These are phyloP conservation scores for Lophura swinhoii DNA, from an alignment of 2,797 vertebrate species.

Conservation along the genomic window DNA sequence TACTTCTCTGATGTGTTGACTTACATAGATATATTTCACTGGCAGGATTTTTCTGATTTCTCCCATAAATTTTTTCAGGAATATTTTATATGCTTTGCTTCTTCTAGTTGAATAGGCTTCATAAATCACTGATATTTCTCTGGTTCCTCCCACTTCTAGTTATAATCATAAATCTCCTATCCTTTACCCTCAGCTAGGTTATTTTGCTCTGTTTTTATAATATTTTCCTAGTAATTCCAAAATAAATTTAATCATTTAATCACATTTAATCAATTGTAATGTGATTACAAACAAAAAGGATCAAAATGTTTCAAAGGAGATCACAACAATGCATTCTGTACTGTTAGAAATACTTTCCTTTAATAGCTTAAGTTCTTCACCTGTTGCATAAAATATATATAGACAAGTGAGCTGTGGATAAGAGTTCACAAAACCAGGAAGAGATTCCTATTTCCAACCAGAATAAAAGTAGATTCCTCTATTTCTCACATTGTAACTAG, in stretches of 20 bases:
- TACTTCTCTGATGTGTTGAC: background rate
- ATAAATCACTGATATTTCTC: background rate
- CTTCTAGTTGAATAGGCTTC: background rate
- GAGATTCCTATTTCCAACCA: background rate
- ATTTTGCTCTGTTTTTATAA: background rate
- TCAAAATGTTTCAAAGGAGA: background rate
- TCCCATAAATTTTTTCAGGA: background rate
- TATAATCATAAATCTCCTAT: background rate
- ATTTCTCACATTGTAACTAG: background rate
- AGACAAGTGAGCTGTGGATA: background rate
- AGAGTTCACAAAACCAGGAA: background rate
- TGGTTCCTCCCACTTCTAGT: background rate
- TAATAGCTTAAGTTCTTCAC: background rate
- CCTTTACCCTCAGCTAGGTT: background rate
- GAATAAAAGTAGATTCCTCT: background rate
- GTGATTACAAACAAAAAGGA: background rate
- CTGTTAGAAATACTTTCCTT: background rate
- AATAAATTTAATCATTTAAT: background rate
- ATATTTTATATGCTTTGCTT: background rate
- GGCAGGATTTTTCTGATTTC: background rate
- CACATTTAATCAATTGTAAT: background rate
- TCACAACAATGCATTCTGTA: background rate
- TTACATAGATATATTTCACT: background rate
- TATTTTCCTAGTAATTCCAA: background rate
- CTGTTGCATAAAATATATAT: background rate